A percentile compares a stretch with the other conserved stretches of the same genome.
phyloP scores from a whole-genome alignment of 2,797 vertebrate genomes.

The Podarcis lilfordi region DNA sequence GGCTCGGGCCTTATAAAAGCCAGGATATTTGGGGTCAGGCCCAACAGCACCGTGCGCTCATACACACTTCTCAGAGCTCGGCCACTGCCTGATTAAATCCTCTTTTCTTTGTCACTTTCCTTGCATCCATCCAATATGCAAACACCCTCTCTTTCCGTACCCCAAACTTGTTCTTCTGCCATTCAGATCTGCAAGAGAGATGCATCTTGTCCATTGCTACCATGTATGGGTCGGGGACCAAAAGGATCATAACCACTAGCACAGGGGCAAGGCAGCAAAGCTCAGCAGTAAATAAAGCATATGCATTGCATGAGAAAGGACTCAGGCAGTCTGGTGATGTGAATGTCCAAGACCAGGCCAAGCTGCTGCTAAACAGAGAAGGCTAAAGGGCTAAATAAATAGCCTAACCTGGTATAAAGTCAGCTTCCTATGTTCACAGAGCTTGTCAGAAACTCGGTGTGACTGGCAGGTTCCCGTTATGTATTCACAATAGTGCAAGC shows the following conservation, averaged over 20 bases:
- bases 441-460: no score
- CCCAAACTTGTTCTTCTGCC: neutral
- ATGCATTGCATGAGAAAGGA: neutral
- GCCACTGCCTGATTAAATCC: neutral
- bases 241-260: neutral
- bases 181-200: neutral
- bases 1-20: neutral
- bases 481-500: no score
- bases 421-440: neutral
- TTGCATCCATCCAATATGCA: neutral
- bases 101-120: neutral
- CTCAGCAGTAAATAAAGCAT: neutral
- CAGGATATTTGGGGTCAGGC: neutral
- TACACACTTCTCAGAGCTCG: neutral
- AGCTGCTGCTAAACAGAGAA: no score
- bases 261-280: neutral
- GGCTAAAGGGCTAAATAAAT: neutral
- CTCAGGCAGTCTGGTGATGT: neutral
- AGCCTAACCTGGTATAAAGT: neutral
- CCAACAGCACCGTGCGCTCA: no score
- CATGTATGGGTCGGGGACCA: neutral
- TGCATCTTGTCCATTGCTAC: neutral
- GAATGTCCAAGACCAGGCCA: neutral
- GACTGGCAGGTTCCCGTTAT: no score
- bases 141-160: neutral